Evolutionary conservation across 2,113 vertebrate genomes (phyloP).

Genomic region (Phalacrocorax pelagicus): DNA sequence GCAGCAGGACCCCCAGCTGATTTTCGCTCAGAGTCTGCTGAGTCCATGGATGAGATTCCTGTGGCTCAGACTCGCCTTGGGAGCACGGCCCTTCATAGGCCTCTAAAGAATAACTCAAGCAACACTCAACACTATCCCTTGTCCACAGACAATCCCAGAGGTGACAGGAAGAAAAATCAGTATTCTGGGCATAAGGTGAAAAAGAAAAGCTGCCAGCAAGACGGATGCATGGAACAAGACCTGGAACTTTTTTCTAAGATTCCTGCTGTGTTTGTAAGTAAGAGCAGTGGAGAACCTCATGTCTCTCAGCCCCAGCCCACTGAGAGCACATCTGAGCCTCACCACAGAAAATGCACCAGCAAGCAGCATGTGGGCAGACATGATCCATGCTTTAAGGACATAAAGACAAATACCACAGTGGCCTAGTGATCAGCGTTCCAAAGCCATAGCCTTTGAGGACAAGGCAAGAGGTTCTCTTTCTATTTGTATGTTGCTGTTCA

Average conservation of each 20-base stretch:
- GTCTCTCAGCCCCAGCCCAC: not conserved
- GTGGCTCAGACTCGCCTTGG: slow-evolving; percentile 85
- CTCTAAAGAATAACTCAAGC: not conserved
- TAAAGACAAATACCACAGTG: slow-evolving; percentile 28
- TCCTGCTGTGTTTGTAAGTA: slow-evolving; percentile 81
- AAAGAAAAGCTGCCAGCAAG: slow-evolving; percentile 65
- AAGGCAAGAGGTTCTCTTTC: not conserved
- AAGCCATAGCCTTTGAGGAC: not conserved
- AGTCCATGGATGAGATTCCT: slow-evolving; percentile 90
- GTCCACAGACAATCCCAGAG: not conserved
- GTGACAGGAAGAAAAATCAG: slow-evolving; percentile 9
- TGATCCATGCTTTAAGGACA: not conserved
- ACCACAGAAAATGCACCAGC: slow-evolving; percentile 68
- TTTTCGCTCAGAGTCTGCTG: slow-evolving; percentile 85
- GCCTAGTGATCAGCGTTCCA: not conserved
- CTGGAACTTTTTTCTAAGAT: slow-evolving; percentile 74
- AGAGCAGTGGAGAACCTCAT: slow-evolving; percentile 74
- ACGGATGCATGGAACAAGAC: not conserved
- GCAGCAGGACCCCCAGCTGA: slow-evolving; percentile 76
- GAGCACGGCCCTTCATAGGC: slow-evolving; percentile 66
- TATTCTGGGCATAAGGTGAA: slow-evolving; percentile 69
- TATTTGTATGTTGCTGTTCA: not conserved
- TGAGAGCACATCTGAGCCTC: not conserved
- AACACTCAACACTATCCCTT: not conserved
- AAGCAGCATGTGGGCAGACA: slow-evolving; percentile 35